A percentile compares a stretch with the other conserved stretches of the same genome.
Conservation (phyloP, 1,140 invertebrate genomes). For the Akabosia matsudoensis region DNA sequence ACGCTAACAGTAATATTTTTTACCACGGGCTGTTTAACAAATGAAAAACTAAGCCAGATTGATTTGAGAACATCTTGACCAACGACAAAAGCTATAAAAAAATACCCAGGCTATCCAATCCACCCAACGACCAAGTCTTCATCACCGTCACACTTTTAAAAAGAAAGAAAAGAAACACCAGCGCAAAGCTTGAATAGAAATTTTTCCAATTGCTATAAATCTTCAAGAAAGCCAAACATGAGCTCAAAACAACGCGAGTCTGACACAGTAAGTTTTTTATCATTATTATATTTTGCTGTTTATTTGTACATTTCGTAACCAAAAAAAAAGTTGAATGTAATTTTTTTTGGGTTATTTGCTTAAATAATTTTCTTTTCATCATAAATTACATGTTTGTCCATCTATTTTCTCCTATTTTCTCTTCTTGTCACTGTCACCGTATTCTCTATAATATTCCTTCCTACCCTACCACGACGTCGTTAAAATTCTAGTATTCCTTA, state of each 20-base stretch:
- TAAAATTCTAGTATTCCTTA: no score
- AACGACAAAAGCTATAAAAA: neutral
- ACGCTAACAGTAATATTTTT: neutral
- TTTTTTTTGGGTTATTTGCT: no score
- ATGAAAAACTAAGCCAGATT: neutral
- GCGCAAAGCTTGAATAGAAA: neutral
- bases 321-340: no score
- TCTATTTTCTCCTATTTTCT: neutral
- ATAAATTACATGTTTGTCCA: neutral
- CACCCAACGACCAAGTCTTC: neutral
- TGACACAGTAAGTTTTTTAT: constrained; percentile 35
- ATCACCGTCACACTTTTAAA: neutral
- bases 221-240: no score
- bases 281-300: neutral
- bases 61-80: neutral
- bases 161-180: neutral
- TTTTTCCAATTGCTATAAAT: no score
- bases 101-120: no score
- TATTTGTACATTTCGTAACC: neutral
- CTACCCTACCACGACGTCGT: no score
- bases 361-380: neutral
- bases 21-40: no score
- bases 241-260: constrained; percentile 43
- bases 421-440: no score
- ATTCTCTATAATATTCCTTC: no score